Base-by-base conservation (phyloP, 2,797 vertebrate species). In the Uromys caudimaculatus region DNA sequence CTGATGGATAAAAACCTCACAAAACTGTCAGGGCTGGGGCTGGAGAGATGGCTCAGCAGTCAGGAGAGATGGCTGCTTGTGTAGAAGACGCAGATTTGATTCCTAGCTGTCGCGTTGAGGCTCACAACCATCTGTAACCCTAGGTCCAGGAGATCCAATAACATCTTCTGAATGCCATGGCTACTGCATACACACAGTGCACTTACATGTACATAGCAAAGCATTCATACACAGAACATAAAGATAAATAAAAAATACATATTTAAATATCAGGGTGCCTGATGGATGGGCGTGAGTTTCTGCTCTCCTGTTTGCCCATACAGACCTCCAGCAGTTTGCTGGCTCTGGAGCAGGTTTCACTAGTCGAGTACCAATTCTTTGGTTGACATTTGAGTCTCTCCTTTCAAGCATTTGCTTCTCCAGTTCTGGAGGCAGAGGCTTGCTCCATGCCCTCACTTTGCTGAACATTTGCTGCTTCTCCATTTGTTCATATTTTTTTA, bases 301-400 rank as follows among this genome's bases (percentile, higher is more conserved):
- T 38, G 8, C 41, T 91, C 84, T 62, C 32, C 1, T 10, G 13
- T 19, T 13, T 67, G 29, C 8, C 17, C 44, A 3, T 7, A 3
- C 2, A 1, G 89, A 62, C 4, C 21, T 44, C n/a, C 52, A n/a
- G 19, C 19, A 12, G 1, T 21, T 78, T 8, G 14, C 21, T 8
- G 6, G 0, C 27, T 13, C 19, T 76, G 71, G 4, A 62, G 1
- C n/a, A 8, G 17, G 44, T 47, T 16, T 23, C 9, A 7, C 52
- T 6, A 0, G 69, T 19, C 3, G 1, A 0, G 19, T 14, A 3
- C 54, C 7, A 7, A 5, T 35, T 9, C 62, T 19, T 29, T 24
- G 71, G 23, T 6, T 32, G 21, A 27, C 23, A 32, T n/a, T 77
- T 47, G 12, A 62, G 21, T 62, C 41, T 47, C 23, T 32, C 32